Evolutionary conservation across 2,888 invertebrate species (phyloP).

Genomic region (Salpingus planirostris): DNA sequence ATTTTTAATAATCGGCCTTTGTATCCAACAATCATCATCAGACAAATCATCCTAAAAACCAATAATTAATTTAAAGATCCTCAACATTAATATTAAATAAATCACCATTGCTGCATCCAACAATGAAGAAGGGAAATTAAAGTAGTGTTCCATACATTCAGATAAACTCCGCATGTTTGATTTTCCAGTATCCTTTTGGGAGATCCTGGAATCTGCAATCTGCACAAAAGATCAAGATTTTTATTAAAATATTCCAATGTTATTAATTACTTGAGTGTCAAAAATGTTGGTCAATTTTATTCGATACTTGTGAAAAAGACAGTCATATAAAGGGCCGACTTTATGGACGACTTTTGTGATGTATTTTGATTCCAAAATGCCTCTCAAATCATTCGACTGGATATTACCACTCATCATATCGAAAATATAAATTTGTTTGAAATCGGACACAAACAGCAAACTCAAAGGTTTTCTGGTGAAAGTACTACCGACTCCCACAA

Average conservation of each 20-base stretch:
- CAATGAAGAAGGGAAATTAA: slow-evolving; percentile 8
- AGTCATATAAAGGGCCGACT: slow-evolving; percentile 49
- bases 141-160: slow-evolving; percentile 7
- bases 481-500: slow-evolving; percentile 8
- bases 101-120: slow-evolving; percentile 7
- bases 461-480: slow-evolving; percentile 3
- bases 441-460: slow-evolving; percentile 6
- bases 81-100: slow-evolving; percentile 1
- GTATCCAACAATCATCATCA: too few species aligned
- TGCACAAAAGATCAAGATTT: too few species aligned
- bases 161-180: neutral
- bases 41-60: slow-evolving; percentile 9
- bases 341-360: slow-evolving; percentile 53
- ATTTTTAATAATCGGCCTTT: slow-evolving; percentile 2
- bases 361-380: slow-evolving; percentile 41
- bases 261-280: slow-evolving; percentile 40
- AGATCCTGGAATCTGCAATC: too few species aligned
- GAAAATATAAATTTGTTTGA: slow-evolving; percentile 9
- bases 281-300: slow-evolving; percentile 50
- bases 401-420: slow-evolving; percentile 7
- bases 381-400: slow-evolving; percentile 43
- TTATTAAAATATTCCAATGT: neutral
- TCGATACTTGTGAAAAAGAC: slow-evolving; percentile 50
- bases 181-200: neutral
- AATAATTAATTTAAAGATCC: slow-evolving; percentile 2